Base-by-base conservation (phyloP, 2,113 vertebrate genomes). In the Cervus canadensis region DNA sequence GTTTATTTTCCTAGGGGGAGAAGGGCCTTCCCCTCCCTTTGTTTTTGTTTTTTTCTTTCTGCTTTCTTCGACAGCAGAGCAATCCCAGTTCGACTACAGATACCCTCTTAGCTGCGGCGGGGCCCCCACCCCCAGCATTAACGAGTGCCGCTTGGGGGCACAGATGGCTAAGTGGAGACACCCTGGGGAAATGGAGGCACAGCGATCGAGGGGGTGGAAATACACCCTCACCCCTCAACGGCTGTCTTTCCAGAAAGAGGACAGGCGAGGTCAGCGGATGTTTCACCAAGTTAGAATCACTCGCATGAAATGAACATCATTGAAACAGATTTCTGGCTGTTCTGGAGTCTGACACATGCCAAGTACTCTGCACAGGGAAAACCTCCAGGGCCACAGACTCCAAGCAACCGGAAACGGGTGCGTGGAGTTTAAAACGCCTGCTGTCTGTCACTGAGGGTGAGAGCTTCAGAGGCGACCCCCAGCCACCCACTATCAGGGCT, bases 231-330 rank as follows among this genome's bases (percentile, higher is more conserved):
- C 36, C n/a, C 64, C 67, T 94, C n/a, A 30, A 12, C 7, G 11
- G 71, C 2, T 64, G 94, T 16, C 94, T 97, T 91, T 96, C 90
- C 45, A 97, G 64, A 82, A 88, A 2, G 83, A 91, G 95, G 94
- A 43, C 28, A 36, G 40, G 48, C 15, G n/a, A 85, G 83, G 95
- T 96, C 97, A 54, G 64, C 90, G 79, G 50, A 96, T 96, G 83
- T 43, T 28, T 45, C 94, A 87, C 71, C 90, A 81, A 85, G 91
- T 64, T 89, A 84, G 86, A 57, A 21, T 48, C 56, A 45, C 83
- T 96, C 96, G 25, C 40, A 85, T 0, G 0, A 93, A 76, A 26
- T 60, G 64, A 76, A 89, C 85, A 57, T 93, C 82, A 17, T 0
- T 0, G 89, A 95, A 84, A 88, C 26, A 89, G 91, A 91, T 78